A percentile compares a stretch with the other conserved stretches of the same genome.
These are phyloP conservation scores for Enteromius anoplus DNA, from an alignment of 2,797 vertebrate species.

Conservation along the genomic window DNA sequence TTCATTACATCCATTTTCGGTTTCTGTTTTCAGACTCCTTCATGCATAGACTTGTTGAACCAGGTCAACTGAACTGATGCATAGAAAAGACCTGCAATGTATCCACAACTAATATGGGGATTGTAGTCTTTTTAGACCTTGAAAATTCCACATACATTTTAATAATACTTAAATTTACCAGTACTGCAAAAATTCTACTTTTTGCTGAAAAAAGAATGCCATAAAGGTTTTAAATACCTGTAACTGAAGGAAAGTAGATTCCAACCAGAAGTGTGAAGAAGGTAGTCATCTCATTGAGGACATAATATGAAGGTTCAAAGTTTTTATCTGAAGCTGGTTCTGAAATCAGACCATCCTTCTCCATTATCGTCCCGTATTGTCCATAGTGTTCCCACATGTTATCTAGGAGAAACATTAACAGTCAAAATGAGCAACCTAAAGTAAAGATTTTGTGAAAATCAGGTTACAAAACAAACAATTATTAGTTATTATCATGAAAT, in stretches of 20 bases:
- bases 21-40: not conserved
- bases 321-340: slow-evolving; percentile 59
- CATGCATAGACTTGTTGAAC: not conserved
- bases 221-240: slow-evolving; percentile 74
- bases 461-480: not conserved
- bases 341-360: slow-evolving; percentile 74
- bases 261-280: slow-evolving; percentile 93
- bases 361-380: slow-evolving; percentile 74
- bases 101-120: not conserved
- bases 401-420: slow-evolving; percentile 70
- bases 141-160: not conserved
- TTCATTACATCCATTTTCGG: not conserved
- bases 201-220: not conserved
- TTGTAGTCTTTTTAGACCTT: not conserved
- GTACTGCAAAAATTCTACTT: not conserved
- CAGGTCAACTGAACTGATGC: not conserved
- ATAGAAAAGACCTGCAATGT: not conserved
- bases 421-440: not conserved
- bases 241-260: slow-evolving; percentile 97
- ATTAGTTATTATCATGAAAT: slow-evolving; percentile 1
- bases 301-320: slow-evolving; percentile 68
- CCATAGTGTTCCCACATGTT: slow-evolving; percentile 91
- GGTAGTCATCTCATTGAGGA: slow-evolving; percentile 88
- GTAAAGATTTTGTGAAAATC: not conserved
- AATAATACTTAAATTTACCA: not conserved